Conservation (phyloP, 1,140 invertebrate genomes). For the Nephila pilipes region DNA sequence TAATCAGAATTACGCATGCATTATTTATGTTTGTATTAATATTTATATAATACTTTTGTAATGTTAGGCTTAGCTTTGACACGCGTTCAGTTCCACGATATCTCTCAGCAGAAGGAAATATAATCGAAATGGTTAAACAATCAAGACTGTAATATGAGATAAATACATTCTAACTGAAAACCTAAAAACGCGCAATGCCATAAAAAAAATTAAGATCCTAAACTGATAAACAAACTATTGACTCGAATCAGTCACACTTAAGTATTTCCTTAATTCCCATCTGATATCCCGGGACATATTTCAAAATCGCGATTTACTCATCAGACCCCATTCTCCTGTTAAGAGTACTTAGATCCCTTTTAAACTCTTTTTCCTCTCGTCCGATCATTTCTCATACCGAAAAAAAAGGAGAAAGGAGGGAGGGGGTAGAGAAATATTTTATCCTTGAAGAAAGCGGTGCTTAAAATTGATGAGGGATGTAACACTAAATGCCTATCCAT, state of each 20-base stretch:
- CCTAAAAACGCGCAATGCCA: too few species aligned
- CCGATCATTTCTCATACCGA: not conserved
- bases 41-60: too few species aligned
- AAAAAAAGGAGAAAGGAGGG: not conserved
- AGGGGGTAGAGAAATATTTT: not conserved
- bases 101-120: too few species aligned
- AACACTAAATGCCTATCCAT: constrained; percentile 62
- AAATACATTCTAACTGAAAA: too few species aligned
- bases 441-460: constrained; percentile 41
- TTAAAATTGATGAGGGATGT: constrained; percentile 62
- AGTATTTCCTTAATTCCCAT: not conserved
- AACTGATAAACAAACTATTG: not conserved
- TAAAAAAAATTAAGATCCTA: too few species aligned
- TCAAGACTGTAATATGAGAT: too few species aligned
- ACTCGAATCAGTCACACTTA: not conserved
- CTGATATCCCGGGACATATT: not conserved
- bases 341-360: constrained; percentile 35
- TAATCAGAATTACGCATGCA: too few species aligned
- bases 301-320: constrained; percentile 14
- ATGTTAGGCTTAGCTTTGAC: too few species aligned
- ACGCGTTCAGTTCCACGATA: too few species aligned
- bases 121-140: too few species aligned
- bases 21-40: too few species aligned
- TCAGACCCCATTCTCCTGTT: not conserved
- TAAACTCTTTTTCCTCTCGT: not conserved